Base-by-base conservation (phyloP, 2,113 vertebrate genomes). In the Dendrocopos noguchii region DNA sequence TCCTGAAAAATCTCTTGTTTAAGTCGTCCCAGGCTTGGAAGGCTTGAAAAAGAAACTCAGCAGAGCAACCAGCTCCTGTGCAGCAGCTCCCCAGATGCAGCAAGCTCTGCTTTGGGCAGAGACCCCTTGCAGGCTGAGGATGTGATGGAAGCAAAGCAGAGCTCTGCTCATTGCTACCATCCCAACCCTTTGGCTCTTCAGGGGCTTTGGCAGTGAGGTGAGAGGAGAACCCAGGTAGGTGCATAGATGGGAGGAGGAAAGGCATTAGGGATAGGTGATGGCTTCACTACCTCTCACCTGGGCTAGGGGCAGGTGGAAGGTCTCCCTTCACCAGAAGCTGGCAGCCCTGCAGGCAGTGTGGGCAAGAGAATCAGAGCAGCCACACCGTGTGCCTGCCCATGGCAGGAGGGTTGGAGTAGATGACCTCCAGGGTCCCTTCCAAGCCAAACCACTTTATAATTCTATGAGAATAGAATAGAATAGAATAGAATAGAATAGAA, bases 331-430 rank as follows among this genome's bases (percentile, higher is more conserved):
- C 13, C 13, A 22, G 68, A 29, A 36, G 7, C 2, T 2, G 65
- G 59, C 36, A 25, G 59, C 64, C 18, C 47, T 17, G 52, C 47
- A n/a, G 42, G 4, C 73, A 5, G 19, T 0, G 0, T 0, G 1
- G 72, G 50, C 50, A 61, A 67, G 46, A 68, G 19, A 24, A 44
- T 7, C 21, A 3, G 50, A 42, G 27, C 14, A 21, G 64, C 34
- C n/a, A 1, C 50, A 52, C 50, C 47, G 12, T 11, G 21, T 24
- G 21, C 47, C 47, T 50, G 47, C 47, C 47, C 47, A 22, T 25
- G 50, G 50, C 50, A 52, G 50, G 50, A 22, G 21, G 19, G 25
- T 52, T 52, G 50, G 50, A 25, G 50, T 7, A 52, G 50, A 52
- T 24, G 50, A 25, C 22, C 22, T 52, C 7, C 50, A 25, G 24